phyloP scores from a whole-genome alignment of 2,113 vertebrate species.

The Esox niger region DNA sequence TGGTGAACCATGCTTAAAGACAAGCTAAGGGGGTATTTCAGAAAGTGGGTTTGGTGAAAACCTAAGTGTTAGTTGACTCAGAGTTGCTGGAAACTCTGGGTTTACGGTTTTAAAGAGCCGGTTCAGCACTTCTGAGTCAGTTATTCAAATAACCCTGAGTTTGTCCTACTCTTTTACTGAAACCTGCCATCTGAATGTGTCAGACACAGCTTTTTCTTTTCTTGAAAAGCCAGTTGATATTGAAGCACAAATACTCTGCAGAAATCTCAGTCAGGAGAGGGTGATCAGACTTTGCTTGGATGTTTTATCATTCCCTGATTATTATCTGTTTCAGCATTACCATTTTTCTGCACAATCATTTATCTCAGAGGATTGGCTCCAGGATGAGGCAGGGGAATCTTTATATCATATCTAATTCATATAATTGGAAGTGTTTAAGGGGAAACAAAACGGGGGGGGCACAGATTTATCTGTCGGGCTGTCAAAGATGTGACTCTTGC shows the following conservation, averaged over 20 bases:
- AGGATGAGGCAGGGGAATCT: no score
- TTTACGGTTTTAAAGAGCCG: no score
- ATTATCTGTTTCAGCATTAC: conserved; percentile 9
- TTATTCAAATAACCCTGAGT: no score
- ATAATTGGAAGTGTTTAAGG: no score
- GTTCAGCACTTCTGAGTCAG: no score
- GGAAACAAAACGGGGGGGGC: no score
- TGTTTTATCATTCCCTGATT: conserved; percentile 5
- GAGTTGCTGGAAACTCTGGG: no score
- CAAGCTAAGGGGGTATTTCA: no score
- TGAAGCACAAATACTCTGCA: conserved; percentile 5
- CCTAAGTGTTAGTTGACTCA: no score
- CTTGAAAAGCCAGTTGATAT: background rate
- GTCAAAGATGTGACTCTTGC: conserved; percentile 7
- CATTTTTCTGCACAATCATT: background rate
- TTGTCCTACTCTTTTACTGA: background rate
- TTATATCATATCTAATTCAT: no score
- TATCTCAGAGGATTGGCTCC: background rate
- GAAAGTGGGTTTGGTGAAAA: no score
- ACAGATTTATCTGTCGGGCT: background rate
- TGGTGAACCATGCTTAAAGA: no score
- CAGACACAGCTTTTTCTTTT: background rate
- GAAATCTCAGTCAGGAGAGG: conserved; percentile 5
- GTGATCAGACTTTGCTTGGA: conserved; percentile 13
- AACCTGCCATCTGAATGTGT: background rate